Conservation (phyloP, 2,797 vertebrate species). For the Zalophus californianus region DNA sequence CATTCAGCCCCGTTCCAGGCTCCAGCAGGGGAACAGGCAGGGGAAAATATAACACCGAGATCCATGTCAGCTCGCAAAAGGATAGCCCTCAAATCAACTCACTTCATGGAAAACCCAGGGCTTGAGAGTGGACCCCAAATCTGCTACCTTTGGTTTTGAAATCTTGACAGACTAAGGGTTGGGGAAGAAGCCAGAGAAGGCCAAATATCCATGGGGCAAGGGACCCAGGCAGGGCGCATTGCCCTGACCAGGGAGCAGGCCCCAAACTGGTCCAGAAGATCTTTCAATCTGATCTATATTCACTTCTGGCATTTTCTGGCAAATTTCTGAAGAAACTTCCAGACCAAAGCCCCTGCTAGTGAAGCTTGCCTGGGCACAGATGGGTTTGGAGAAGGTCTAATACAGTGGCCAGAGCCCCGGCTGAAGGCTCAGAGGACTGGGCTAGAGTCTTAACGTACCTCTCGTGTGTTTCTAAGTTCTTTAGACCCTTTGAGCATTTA, state of each 20-base stretch:
- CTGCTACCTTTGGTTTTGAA: background rate
- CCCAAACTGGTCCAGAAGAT: background rate
- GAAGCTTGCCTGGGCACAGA: background rate
- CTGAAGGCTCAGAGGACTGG: too few species aligned
- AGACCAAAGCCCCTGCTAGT: background rate
- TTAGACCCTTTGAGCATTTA: constrained; percentile 2
- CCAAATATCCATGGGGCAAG: background rate
- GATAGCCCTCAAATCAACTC: background rate
- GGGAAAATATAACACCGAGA: fast-evolving
- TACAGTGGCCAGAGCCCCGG: too few species aligned
- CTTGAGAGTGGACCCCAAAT: background rate
- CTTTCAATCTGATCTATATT: background rate
- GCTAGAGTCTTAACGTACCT: background rate
- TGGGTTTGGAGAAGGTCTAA: background rate
- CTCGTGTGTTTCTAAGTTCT: background rate
- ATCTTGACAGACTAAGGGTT: background rate
- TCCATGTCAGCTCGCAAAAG: background rate
- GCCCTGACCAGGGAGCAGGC: background rate
- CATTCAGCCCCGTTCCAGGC: background rate
- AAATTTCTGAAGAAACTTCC: background rate
- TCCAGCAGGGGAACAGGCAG: fast-evolving
- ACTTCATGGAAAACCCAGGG: background rate
- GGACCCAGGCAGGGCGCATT: background rate
- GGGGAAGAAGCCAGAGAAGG: background rate
- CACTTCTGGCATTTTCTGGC: background rate